These are phyloP conservation scores for Apteryx owenii DNA, from an alignment of 2,113 vertebrate genomes.

Conservation along the genomic window DNA sequence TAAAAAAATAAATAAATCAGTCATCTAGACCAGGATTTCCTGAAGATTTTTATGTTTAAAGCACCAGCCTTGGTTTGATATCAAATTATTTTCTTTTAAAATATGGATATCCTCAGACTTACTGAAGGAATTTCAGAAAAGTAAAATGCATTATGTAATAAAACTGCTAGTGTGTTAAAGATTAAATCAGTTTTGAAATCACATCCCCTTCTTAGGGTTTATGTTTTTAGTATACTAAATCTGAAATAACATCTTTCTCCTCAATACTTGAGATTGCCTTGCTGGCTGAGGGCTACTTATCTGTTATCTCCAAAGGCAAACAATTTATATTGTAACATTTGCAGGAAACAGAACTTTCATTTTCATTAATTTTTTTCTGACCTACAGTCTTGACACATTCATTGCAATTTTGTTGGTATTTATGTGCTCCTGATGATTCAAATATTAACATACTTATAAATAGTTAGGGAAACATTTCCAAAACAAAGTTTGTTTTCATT, in stretches of 20 bases:
- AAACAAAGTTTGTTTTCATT: background rate
- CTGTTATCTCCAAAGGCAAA: background rate
- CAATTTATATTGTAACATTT: background rate
- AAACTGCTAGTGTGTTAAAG: background rate
- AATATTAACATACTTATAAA: background rate
- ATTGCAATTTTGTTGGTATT: background rate
- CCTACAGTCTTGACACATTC: background rate
- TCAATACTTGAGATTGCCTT: background rate
- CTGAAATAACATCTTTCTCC: background rate
- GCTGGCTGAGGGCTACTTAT: background rate
- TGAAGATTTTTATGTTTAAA: background rate
- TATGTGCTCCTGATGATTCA: background rate
- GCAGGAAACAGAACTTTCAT: background rate
- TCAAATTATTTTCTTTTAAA: constrained; percentile 14
- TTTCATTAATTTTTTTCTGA: background rate
- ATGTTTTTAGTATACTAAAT: background rate
- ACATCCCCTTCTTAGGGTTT: background rate
- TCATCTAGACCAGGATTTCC: background rate
- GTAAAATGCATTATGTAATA: background rate
- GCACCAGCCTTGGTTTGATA: background rate
- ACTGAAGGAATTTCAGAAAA: background rate
- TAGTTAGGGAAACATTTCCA: background rate
- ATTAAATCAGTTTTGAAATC: background rate
- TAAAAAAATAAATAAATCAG: background rate
- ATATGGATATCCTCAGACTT: background rate